Conservation (phyloP, 2,797 vertebrate genomes). For the Echeneis naucrates region DNA sequence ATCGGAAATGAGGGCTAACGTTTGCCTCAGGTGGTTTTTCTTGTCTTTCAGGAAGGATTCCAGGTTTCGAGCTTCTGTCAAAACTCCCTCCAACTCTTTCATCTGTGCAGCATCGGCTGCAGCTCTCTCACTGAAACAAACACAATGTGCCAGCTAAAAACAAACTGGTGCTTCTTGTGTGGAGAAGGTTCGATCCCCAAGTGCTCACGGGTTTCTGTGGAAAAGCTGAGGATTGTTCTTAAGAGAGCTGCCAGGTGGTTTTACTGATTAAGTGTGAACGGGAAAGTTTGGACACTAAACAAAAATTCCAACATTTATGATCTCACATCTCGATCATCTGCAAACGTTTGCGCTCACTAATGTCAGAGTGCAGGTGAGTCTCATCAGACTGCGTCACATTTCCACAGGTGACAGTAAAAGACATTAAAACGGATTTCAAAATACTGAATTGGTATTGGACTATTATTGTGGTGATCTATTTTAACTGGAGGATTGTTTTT, state of each 20-base stretch:
- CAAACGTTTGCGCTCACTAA: not conserved
- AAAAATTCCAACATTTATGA: not conserved
- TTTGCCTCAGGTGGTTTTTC: slow-evolving; percentile 76
- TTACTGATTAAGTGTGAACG: not conserved
- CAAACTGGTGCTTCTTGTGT: not conserved
- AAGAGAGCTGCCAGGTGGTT: not conserved
- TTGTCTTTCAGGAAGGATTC: slow-evolving; percentile 80
- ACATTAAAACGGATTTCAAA: no score
- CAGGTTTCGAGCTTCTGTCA: slow-evolving; percentile 75
- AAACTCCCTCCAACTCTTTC: slow-evolving; percentile 76
- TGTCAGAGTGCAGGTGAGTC: no score
- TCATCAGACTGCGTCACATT: no score
- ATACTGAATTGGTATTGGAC: no score
- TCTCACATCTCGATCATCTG: not conserved
- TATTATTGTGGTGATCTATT: no score
- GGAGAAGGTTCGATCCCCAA: not conserved
- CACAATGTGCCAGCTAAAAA: not conserved
- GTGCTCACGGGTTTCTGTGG: not conserved
- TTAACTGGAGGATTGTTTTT: no score
- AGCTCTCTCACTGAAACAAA: slow-evolving; percentile 75
- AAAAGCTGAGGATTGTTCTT: not conserved
- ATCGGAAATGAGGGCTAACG: slow-evolving; percentile 78
- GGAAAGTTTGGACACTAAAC: not conserved
- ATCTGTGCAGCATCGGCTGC: slow-evolving; percentile 73
- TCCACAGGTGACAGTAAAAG: no score